Evolutionary conservation across 2,113 vertebrate genomes (phyloP), one percentile per base, ranked within the genome.

Genomic region (Lontra canadensis): DNA sequence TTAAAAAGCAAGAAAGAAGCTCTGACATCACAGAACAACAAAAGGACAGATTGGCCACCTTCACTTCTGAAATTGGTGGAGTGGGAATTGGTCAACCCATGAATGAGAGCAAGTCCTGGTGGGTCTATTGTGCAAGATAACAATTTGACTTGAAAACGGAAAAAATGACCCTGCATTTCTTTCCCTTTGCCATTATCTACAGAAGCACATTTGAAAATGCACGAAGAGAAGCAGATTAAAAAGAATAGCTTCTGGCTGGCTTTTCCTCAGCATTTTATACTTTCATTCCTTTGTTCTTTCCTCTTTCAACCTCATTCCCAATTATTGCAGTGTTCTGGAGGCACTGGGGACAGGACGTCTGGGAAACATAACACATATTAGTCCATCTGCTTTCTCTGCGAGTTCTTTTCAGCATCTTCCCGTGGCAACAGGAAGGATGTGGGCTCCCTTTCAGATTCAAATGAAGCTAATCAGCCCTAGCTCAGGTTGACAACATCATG

Each of bases 381-480:
- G 96, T 97, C 96, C 97, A 98, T 98, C 98, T 98, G 96, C 97
- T 98, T 98, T 99, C 88, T 98, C 97, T 96, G 98, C 94, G 92
- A 98, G 98, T 98, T 98, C 98, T 98, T 98, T 98, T 97, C 97
- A 98, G 97, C 98, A 98, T 98, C 98, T 98, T 98, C 97, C 96
- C 84, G 95, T 94, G 97, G 98, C 95, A 90, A 98, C 99, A 98
- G 98, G 99, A 99, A 99, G 98, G 98, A 99, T 99, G 98, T 98
- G 98, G 98, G 98, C 96, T 99, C 97, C 97, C 97, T 98, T 98
- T 98, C 98, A 98, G 97, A 98, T 98, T 98, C 97, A 98, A 99
- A 98, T 98, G 97, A 99, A 96, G 97, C 97, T 98, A 98, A 97
- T 98, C 97, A 98, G 96, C 89, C 95, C 92, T 96, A 93, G 90